Evolutionary conservation across 1,140 invertebrate genomes (phyloP).

Genomic region (Oncopodura yosiiana): DNA sequence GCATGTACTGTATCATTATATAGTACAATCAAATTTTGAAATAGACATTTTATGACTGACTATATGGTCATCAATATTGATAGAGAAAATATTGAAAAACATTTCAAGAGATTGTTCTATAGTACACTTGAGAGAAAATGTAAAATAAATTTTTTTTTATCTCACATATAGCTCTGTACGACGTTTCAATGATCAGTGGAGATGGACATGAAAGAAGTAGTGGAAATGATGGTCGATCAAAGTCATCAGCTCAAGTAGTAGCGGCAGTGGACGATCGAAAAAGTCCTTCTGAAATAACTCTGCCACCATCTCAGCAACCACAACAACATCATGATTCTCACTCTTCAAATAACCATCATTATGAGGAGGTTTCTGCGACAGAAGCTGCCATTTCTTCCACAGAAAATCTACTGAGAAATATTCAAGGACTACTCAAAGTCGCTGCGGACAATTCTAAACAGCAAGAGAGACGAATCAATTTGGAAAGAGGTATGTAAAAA

Average conservation of each 20-base stretch:
- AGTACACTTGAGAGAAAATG: no score
- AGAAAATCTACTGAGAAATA: conserved; percentile 84
- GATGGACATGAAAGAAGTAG: conserved; percentile 6
- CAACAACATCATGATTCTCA: conserved; percentile 30
- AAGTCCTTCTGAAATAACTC: conserved; percentile 17
- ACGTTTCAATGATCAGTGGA: not conserved
- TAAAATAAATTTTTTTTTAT: no score
- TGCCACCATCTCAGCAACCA: conserved; percentile 19
- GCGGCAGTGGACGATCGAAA: conserved; percentile 21
- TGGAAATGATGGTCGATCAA: conserved; percentile 8
- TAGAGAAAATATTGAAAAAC: no score
- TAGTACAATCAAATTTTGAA: no score
- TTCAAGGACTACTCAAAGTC: conserved; percentile 86
- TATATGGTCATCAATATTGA: no score
- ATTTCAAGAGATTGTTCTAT: no score
- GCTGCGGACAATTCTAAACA: conserved; percentile 90
- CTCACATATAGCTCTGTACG: no score
- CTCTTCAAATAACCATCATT: conserved; percentile 18
- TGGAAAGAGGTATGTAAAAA: conserved; percentile 97
- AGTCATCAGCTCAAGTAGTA: conserved; percentile 12
- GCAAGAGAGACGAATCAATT: conserved; percentile 87
- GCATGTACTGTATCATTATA: no score
- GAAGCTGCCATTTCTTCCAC: conserved; percentile 60
- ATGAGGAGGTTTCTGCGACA: conserved; percentile 32
- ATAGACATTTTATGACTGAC: no score